Base-by-base conservation (phyloP, 1,140 invertebrate genomes). In the Ptiloglossa arizonensis region DNA sequence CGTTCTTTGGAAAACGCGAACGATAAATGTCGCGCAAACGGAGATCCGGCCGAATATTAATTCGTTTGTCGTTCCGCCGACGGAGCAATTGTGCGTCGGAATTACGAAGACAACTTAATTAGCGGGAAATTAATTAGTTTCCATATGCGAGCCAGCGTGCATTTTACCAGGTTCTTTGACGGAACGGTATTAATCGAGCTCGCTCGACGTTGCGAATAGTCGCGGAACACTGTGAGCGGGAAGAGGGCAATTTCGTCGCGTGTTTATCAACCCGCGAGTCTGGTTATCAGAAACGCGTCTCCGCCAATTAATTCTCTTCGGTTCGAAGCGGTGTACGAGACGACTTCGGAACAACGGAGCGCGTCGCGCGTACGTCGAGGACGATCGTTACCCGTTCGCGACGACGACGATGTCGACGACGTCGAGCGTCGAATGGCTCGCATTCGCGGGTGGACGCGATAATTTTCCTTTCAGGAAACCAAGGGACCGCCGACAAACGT, bases 111-210 rank as follows among this genome's bases (percentile, higher is more conserved):
- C 46, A 50, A 73, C 59, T 59, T 79, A 79, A 79, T 79, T 79
- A 74, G 62, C 24, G 64, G 71, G 48, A 41, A 74, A 79, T 79
- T 79, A 79, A 79, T 79, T 79, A 74, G 52, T 44, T 54, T 63
- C 38, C 60, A 24, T 41, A 64, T 27, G 50, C 48, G 24, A 54
- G 44, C 27, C 32, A 5, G 44, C 35, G 8, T 38, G 48, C 32
- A 60, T 79, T 79, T 64, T 57, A 27, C 52, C 8, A 35, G 70
- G 54, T 74, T 79, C 71, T 79, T 79, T 79, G 44, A n/a, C 44
- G 44, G 44, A 48, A 67, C 57, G n/a, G 24, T 44, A 74, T 79
- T 79, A 79, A 79, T 74, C 71, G 62, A n/a, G n/a, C n/a, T n/a
- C n/a, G n/a, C n/a, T n/a, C n/a, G n/a, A n/a, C n/a, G n/a, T n/a